A percentile compares a stretch with the other conserved stretches of the same genome.
These are phyloP conservation scores for Pionites leucogaster DNA, from an alignment of 2,113 vertebrate genomes.

Conservation along the genomic window DNA sequence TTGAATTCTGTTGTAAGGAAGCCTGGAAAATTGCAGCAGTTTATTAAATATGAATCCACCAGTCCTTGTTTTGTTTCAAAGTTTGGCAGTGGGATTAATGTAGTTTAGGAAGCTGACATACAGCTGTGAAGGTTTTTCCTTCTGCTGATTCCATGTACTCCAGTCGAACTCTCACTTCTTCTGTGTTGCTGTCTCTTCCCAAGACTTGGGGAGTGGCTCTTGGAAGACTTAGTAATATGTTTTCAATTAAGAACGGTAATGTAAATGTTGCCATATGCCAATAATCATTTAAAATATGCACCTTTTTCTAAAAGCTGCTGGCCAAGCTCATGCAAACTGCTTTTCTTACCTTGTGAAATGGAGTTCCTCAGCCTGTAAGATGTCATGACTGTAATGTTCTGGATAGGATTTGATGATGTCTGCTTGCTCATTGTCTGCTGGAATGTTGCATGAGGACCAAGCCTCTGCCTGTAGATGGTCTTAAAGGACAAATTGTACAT, in stretches of 20 bases:
- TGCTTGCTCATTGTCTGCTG: background rate
- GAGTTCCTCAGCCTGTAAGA: background rate
- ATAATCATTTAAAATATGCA: fast-evolving
- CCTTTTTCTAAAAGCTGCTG: background rate
- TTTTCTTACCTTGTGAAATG: background rate
- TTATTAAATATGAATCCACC: background rate
- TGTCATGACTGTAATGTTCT: background rate
- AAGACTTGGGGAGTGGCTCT: background rate
- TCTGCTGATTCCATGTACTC: background rate
- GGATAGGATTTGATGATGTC: background rate
- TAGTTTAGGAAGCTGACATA: background rate
- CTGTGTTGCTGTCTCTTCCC: background rate
- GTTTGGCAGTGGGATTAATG: background rate
- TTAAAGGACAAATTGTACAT: background rate
- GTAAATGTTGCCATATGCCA: background rate
- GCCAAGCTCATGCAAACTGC: background rate
- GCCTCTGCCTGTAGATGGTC: background rate
- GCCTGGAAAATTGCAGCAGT: background rate
- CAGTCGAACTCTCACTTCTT: background rate
- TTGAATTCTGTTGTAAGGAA: background rate
- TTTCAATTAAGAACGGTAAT: background rate
- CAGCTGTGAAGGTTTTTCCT: background rate
- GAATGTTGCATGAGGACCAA: background rate
- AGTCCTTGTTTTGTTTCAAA: background rate
- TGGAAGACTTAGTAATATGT: background rate